These are phyloP conservation scores for Glaucopsyche alexis DNA, from an alignment of 2,888 invertebrate genomes.

Conservation along the genomic window DNA sequence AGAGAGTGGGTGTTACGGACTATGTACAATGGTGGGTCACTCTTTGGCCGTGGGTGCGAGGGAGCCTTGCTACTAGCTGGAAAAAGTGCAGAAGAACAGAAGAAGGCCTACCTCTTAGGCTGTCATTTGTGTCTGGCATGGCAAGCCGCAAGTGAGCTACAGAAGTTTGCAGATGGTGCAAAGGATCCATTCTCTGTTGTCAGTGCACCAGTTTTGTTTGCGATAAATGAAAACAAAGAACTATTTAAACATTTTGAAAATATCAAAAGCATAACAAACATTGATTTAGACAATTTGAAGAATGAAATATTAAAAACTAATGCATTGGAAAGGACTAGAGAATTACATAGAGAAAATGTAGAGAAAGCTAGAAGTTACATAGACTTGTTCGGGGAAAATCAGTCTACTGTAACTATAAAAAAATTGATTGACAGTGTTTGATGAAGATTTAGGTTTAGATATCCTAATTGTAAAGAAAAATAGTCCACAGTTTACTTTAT, in stretches of 20 bases:
- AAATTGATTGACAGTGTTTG: slow-evolving; percentile 61
- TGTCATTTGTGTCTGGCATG: slow-evolving; percentile 89
- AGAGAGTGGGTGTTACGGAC: slow-evolving; percentile 87
- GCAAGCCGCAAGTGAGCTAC: slow-evolving; percentile 82
- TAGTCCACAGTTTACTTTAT: not conserved
- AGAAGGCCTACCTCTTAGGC: slow-evolving; percentile 88
- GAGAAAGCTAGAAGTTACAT: slow-evolving; percentile 57
- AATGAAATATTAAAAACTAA: slow-evolving; percentile 58
- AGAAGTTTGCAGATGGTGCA: slow-evolving; percentile 78
- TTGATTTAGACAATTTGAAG: slow-evolving; percentile 80
- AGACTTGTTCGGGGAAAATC: slow-evolving; percentile 61
- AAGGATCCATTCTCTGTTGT: slow-evolving; percentile 82
- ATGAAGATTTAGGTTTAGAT: not conserved
- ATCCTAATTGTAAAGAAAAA: not conserved
- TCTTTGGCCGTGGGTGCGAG: slow-evolving; percentile 87
- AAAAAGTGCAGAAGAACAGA: slow-evolving; percentile 82
- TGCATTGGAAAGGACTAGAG: slow-evolving; percentile 60
- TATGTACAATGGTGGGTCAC: slow-evolving; percentile 83
- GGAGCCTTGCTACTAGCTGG: slow-evolving; percentile 88
- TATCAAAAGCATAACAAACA: slow-evolving; percentile 79
- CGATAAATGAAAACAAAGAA: slow-evolving; percentile 85
- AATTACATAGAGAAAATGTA: slow-evolving; percentile 58
- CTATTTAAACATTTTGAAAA: slow-evolving; percentile 80
- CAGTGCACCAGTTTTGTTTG: slow-evolving; percentile 91
- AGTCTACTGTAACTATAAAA: slow-evolving; percentile 63